A percentile compares a stretch with the other conserved stretches of the same genome.
Conservation (phyloP, 2,888 invertebrate genomes). For the Eustalomyia histrio region DNA sequence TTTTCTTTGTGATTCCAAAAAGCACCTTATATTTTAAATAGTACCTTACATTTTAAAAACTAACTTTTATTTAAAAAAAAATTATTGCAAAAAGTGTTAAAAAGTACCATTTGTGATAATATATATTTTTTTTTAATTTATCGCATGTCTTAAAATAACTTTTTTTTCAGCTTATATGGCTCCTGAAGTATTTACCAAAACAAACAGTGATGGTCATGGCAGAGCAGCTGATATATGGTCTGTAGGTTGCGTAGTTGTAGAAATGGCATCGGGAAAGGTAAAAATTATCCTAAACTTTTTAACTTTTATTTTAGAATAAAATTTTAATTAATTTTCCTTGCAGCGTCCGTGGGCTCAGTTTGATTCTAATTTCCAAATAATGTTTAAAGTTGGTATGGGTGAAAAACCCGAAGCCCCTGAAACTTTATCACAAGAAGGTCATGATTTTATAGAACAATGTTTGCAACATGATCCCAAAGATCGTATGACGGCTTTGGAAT, state of each 20-base stretch:
- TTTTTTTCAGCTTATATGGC: conserved; percentile 92
- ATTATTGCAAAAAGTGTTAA: too few relatives aligned
- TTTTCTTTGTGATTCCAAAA: neutral
- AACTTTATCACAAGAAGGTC: conserved; percentile 89
- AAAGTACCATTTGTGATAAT: too few relatives aligned
- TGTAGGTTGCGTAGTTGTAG: conserved; percentile 95
- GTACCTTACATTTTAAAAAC: too few relatives aligned
- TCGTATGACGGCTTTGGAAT: conserved; percentile 85
- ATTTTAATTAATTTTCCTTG: conserved; percentile 16
- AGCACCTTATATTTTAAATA: too few relatives aligned
- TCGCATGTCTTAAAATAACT: too few relatives aligned
- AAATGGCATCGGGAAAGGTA: conserved; percentile 96
- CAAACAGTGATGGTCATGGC: conserved; percentile 89
- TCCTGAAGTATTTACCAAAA: conserved; percentile 95
- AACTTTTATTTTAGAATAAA: neutral
- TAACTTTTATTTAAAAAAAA: too few relatives aligned
- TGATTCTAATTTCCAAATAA: conserved; percentile 96
- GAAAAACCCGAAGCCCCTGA: conserved; percentile 89
- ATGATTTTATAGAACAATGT: conserved; percentile 88
- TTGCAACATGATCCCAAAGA: conserved; percentile 89
- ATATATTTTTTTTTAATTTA: too few relatives aligned
- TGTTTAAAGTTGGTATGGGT: conserved; percentile 97
- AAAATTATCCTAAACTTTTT: conserved; percentile 27
- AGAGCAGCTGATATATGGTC: conserved; percentile 98
- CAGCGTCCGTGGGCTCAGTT: conserved; percentile 95